Evolutionary conservation across 2,797 vertebrate species (phyloP), one percentile per base, ranked within the genome.

Genomic region (Acanthornis magna): DNA sequence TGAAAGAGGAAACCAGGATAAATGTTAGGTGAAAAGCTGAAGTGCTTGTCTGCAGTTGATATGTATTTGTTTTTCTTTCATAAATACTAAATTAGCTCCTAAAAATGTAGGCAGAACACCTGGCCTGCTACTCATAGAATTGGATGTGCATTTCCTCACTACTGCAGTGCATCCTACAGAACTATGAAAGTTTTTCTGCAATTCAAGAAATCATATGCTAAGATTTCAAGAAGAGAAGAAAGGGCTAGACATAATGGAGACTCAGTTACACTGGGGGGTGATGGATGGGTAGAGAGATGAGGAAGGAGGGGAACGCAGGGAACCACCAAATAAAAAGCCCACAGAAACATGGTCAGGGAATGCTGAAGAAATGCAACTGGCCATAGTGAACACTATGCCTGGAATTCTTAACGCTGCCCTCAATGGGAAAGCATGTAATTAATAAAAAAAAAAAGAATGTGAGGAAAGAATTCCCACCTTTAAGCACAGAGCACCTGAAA

Each of bases 221-320:
- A n/a, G 17, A 63, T 30, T 72, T 79, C 40, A 74, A 66, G 11
- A 22, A 45, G 34, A 15, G n/a, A 66, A 42, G n/a, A 86, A 18
- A 66, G 40, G 21, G 15, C 38, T 75, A 48, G 58, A 84, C 11
- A 38, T 30, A 77, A 71, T 2, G 12, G 16, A 48, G 11, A 63
- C 8, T 73, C 26, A 63, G 16, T 42, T 42, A 51, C 18, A 42
- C 11, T 21, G 3, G 11, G 18, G 26, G 10, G 9, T 7, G 2
- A 26, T 11, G 47, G 19, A 25, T 27, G 4, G 21, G 14, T 5
- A 2, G 1, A 26, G 9, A 7, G 11, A 5, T 38, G 18, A 8
- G 8, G 27, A 61, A 17, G 27, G 43, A 38, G 21, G 4, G 3
- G 5, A 9, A 0, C 9, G 11, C n/a, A 4, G 5, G 13, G 6